Evolutionary conservation across 92 coral and sea anemone species (phyloP).

Genomic region (Zoanthus solanderi): DNA sequence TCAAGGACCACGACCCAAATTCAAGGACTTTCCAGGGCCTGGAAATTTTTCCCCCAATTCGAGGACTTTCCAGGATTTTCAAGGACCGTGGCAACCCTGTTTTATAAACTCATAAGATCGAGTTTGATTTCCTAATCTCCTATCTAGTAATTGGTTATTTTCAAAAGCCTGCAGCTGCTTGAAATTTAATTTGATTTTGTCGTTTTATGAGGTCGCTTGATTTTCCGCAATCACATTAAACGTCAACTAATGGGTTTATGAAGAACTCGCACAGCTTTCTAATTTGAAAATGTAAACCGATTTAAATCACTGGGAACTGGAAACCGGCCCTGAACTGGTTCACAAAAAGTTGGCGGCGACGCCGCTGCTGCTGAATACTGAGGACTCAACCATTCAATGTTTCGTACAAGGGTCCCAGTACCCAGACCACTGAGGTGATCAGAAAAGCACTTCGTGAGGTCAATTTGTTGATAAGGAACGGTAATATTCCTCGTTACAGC

Average conservation of each 20-base stretch:
- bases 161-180: too few relatives aligned
- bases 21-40: too few relatives aligned
- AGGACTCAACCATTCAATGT: constrained; percentile 1
- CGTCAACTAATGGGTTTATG: neutral
- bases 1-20: too few relatives aligned
- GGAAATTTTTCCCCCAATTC: too few relatives aligned
- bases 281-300: constrained; percentile 2
- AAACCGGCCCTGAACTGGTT: constrained; percentile 2
- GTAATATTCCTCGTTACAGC: neutral
- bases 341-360: neutral
- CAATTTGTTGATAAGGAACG: constrained; percentile 18
- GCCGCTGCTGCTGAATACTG: constrained; percentile 16
- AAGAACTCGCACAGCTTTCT: neutral
- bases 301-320: constrained; percentile 6
- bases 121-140: too few relatives aligned
- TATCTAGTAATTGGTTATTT: too few relatives aligned
- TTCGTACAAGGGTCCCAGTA: neutral
- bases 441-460: constrained; percentile 6
- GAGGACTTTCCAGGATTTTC: too few relatives aligned
- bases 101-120: too few relatives aligned
- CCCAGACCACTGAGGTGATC: neutral
- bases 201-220: too few relatives aligned
- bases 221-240: too few relatives aligned
- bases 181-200: too few relatives aligned
- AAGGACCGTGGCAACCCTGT: too few relatives aligned